Conservation (phyloP, 2,797 vertebrate genomes). For the Petrocephalus schoutedeni region DNA sequence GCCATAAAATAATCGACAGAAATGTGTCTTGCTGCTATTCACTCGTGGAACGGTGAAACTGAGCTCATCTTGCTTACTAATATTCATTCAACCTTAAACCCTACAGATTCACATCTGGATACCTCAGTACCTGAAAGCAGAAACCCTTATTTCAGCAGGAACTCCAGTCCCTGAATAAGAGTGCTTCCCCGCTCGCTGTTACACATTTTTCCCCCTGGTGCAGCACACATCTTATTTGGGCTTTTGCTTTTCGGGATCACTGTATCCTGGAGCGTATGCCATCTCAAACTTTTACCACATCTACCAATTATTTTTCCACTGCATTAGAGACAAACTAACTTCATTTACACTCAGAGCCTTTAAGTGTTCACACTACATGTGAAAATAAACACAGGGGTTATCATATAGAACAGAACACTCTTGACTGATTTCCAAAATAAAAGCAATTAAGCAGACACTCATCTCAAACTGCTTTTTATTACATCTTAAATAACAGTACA, state of each 20-base stretch:
- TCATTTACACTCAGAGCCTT: too few relatives aligned
- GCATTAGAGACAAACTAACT: not conserved
- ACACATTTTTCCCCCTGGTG: not conserved
- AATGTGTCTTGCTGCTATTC: not conserved
- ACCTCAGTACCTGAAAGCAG: not conserved
- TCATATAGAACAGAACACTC: not conserved
- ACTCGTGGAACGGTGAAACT: not conserved
- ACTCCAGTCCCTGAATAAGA: not conserved
- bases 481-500: constrained; percentile 99
- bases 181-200: not conserved
- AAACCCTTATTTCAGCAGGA: not conserved
- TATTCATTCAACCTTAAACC: not conserved
- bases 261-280: not conserved
- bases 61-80: not conserved
- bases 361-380: not conserved
- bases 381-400: not conserved
- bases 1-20: not conserved
- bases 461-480: constrained; percentile 99
- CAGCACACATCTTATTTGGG: not conserved
- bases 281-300: not conserved
- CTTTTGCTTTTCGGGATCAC: not conserved
- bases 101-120: not conserved
- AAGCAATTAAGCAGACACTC: constrained; percentile 55
- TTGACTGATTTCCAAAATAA: not conserved
- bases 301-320: not conserved